These are phyloP conservation scores for Cinclus mexicanus DNA, from an alignment of 2,113 vertebrate species.

Conservation along the genomic window DNA sequence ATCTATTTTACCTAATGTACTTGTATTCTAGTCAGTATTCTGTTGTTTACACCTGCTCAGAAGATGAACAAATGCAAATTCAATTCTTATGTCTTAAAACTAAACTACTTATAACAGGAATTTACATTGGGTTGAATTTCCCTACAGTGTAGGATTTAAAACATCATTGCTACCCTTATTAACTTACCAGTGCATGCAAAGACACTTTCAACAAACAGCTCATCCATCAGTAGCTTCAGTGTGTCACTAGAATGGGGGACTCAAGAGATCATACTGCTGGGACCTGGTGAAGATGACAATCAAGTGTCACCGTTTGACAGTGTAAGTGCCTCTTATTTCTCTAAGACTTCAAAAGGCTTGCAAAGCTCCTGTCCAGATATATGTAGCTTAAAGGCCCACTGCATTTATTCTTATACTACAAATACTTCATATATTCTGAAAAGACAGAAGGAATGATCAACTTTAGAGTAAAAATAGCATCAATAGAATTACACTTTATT, in stretches of 20 bases:
- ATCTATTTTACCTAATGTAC: neutral
- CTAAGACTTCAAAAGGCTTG: neutral
- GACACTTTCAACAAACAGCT: neutral
- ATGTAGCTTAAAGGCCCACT: neutral
- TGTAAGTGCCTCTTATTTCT: neutral
- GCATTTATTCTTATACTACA: neutral
- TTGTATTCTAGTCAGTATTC: neutral
- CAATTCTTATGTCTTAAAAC: neutral
- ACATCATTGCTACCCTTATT: neutral
- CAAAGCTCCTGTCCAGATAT: neutral
- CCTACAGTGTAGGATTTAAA: neutral
- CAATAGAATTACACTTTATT: neutral
- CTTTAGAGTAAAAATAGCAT: neutral
- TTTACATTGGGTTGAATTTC: neutral
- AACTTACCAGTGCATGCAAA: neutral
- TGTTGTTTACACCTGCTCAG: neutral
- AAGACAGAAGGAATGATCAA: neutral
- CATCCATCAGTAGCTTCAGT: neutral
- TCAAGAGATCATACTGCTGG: neutral
- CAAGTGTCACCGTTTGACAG: neutral
- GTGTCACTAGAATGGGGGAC: neutral
- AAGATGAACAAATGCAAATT: neutral
- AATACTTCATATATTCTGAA: neutral
- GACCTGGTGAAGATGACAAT: neutral
- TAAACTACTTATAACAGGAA: neutral